Conservation (phyloP, 1,140 invertebrate genomes). For the Drosophila pallidifrons region DNA sequence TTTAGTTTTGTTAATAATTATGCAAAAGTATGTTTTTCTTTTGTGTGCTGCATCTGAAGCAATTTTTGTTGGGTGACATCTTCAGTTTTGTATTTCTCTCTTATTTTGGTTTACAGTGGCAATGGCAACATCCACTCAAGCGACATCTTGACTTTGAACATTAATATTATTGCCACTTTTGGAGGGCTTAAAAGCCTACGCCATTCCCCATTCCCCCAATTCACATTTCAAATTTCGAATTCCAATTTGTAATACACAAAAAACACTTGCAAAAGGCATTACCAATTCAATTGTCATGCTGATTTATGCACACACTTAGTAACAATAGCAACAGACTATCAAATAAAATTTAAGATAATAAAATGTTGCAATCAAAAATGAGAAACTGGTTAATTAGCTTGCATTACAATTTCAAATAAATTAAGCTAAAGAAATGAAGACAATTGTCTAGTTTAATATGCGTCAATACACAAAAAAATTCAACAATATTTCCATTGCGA, state of each 20-base stretch:
- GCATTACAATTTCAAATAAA: slow-evolving; percentile 1
- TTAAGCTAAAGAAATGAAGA: neutral
- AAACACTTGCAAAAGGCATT: slow-evolving; percentile 28
- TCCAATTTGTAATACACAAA: slow-evolving; percentile 17
- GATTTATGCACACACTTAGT: slow-evolving; percentile 22
- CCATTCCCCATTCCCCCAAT: neutral
- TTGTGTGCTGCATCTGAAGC: slow-evolving; percentile 44
- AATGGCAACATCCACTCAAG: slow-evolving; percentile 28
- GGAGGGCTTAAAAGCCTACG: slow-evolving; percentile 15
- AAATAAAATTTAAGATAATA: slow-evolving; percentile 2
- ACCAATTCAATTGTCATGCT: slow-evolving; percentile 17
- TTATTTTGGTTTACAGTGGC: neutral
- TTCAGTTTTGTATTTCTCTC: slow-evolving; percentile 30
- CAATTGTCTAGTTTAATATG: slow-evolving; percentile 5
- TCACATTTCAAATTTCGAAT: slow-evolving; percentile 32
- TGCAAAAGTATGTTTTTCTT: slow-evolving; percentile 40
- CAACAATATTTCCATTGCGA: neutral
- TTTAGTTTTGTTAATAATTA: slow-evolving; percentile 46
- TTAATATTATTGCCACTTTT: neutral
- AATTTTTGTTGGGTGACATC: slow-evolving; percentile 62
- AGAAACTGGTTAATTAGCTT: slow-evolving; percentile 12
- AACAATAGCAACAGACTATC: slow-evolving; percentile 5
- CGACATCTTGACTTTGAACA: slow-evolving; percentile 48
- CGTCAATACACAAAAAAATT: neutral
- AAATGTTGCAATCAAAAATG: slow-evolving; percentile 4